Conservation (phyloP, 2,113 vertebrate species). For the Otocyon megalotis region DNA sequence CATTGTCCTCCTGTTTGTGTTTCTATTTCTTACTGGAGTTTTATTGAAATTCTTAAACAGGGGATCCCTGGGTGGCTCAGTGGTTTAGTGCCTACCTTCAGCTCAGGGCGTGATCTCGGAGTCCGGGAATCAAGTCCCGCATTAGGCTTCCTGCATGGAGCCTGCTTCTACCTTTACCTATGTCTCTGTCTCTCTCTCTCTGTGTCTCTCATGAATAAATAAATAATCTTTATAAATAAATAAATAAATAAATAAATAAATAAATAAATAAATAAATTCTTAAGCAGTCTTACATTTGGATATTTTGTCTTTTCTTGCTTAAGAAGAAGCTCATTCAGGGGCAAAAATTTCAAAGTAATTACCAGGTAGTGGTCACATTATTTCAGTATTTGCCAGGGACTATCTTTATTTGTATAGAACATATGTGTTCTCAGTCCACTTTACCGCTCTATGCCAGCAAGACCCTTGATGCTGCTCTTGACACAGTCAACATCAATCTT, state of each 20-base stretch:
- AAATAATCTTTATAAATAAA: too few species aligned
- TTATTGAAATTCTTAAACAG: background rate
- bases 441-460: background rate
- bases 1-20: background rate
- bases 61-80: too few species aligned
- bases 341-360: conserved; percentile 7
- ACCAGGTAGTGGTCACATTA: background rate
- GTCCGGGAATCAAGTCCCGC: too few species aligned
- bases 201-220: too few species aligned
- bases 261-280: background rate
- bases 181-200: too few species aligned
- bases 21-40: conserved; percentile 2
- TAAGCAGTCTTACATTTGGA: background rate
- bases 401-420: background rate
- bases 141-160: too few species aligned
- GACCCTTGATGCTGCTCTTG: background rate
- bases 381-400: background rate
- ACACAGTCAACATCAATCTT: background rate
- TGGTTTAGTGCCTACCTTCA: too few species aligned
- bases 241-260: too few species aligned
- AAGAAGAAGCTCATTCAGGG: background rate
- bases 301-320: conserved; percentile 7
- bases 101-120: too few species aligned
- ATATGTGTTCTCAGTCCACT: background rate
- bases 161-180: too few species aligned